Evolutionary conservation across 2,888 invertebrate genomes (phyloP).

Genomic region (Papilio protenor): DNA sequence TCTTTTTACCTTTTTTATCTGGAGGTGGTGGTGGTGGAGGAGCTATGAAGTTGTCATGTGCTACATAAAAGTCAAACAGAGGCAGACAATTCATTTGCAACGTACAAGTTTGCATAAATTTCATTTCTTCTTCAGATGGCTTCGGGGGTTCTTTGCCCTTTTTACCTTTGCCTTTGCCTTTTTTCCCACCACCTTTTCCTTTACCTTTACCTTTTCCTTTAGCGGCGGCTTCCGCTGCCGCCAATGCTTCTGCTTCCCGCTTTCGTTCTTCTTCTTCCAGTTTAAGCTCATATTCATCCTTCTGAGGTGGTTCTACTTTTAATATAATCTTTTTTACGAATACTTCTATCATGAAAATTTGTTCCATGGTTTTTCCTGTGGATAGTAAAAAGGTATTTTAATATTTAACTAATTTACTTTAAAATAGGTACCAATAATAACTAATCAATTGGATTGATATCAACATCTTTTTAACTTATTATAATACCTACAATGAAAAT

Average conservation of each 20-base stretch:
- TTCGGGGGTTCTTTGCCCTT: slow-evolving; percentile 71
- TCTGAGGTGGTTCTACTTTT: slow-evolving; percentile 74
- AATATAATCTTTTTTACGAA: slow-evolving; percentile 75
- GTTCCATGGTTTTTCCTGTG: slow-evolving; percentile 65
- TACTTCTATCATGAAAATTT: slow-evolving; percentile 80
- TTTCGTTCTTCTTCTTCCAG: slow-evolving; percentile 69
- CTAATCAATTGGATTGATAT: background rate
- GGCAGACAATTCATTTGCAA: slow-evolving; percentile 77
- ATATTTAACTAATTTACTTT: background rate
- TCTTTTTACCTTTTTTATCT: slow-evolving; percentile 58
- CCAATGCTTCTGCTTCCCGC: slow-evolving; percentile 68
- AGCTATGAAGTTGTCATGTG: slow-evolving; percentile 78
- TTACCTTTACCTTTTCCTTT: slow-evolving; percentile 57
- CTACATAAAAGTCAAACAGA: slow-evolving; percentile 75
- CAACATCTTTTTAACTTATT: background rate
- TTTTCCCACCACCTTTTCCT: slow-evolving; percentile 49
- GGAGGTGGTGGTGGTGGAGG: slow-evolving; percentile 75
- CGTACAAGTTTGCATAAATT: slow-evolving; percentile 77
- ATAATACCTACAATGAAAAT: background rate
- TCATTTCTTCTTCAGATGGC: slow-evolving; percentile 79
- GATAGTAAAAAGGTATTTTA: background rate
- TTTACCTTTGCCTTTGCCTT: slow-evolving; percentile 58
- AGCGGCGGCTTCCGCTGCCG: slow-evolving; percentile 64
- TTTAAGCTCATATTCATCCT: slow-evolving; percentile 76
- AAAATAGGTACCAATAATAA: background rate